These are phyloP conservation scores for Gryllus bimaculatus DNA, from an alignment of 1,140 invertebrate species.

Conservation along the genomic window DNA sequence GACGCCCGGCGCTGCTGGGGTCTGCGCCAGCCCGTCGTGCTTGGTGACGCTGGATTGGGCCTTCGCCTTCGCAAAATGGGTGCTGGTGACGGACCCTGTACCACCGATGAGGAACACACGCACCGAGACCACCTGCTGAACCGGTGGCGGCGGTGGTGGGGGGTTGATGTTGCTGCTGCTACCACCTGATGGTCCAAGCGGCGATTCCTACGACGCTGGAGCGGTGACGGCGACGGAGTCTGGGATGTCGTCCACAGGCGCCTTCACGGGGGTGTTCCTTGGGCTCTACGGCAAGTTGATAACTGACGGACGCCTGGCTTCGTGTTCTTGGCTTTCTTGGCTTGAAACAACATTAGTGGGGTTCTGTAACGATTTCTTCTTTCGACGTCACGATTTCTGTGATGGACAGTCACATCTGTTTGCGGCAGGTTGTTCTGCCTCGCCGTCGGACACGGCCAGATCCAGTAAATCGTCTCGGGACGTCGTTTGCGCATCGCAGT, in stretches of 20 bases:
- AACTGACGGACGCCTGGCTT: not conserved
- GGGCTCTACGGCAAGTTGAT: not conserved
- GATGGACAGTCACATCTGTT: not conserved
- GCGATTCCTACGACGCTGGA: not conserved
- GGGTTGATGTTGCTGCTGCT: not conserved
- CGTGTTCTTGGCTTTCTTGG: not conserved
- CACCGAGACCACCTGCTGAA: constrained; percentile 10
- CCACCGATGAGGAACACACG: constrained; percentile 13
- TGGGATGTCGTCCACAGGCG: not conserved
- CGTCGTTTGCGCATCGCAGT: not conserved
- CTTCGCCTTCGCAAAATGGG: constrained; percentile 35
- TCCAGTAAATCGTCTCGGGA: not conserved
- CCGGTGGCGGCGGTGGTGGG: too few species aligned
- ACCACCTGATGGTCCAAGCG: too few species aligned
- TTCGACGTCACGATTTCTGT: not conserved
- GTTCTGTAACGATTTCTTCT: not conserved
- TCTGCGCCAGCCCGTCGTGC: not conserved
- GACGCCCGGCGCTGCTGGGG: not conserved
- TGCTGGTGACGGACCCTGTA: constrained; percentile 32
- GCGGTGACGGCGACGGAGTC: not conserved
- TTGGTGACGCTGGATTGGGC: constrained; percentile 31
- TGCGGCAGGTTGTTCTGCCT: not conserved
- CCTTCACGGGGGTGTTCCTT: not conserved
- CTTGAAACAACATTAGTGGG: not conserved
- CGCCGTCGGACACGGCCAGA: not conserved